Conservation (phyloP, 2,797 vertebrate genomes). For the Tokudaia tokunoshimensis region DNA sequence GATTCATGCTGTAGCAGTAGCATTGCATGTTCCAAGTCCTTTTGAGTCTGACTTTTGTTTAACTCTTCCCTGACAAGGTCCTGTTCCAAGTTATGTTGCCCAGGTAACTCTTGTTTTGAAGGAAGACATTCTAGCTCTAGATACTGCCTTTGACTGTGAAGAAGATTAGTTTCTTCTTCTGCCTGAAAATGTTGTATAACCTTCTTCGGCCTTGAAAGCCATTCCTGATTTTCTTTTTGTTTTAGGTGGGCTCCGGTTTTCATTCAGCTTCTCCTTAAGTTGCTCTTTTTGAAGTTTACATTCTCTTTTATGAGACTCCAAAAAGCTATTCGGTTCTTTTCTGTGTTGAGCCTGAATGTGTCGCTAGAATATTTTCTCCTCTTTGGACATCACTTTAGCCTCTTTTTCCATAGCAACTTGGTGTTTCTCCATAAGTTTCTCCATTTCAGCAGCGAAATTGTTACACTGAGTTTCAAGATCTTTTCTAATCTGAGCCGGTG, state of each 20-base stretch:
- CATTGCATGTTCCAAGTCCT: constrained; percentile 99
- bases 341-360: constrained; percentile 99
- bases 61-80: constrained; percentile 98
- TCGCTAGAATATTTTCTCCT: constrained; percentile 99
- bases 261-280: constrained; percentile 98
- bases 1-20: constrained; percentile 98
- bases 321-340: constrained; percentile 98
- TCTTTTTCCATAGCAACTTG: constrained; percentile 98
- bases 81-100: constrained; percentile 97
- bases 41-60: constrained; percentile 98
- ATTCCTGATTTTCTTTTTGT: constrained; percentile 99
- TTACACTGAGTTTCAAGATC: constrained; percentile 99
- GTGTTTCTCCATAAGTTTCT: constrained; percentile 99
- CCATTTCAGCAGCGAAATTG: constrained; percentile 97
- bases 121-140: constrained; percentile 96
- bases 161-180: constrained; percentile 97
- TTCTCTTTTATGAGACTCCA: constrained; percentile 98
- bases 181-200: constrained; percentile 99
- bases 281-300: constrained; percentile 99
- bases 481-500: constrained; percentile 99
- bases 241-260: constrained; percentile 99
- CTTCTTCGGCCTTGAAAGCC: constrained; percentile 99
- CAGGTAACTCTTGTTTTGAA: constrained; percentile 97
- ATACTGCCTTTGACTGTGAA: constrained; percentile 97
- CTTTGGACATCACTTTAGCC: constrained; percentile 96